Base-by-base conservation (phyloP, 1,140 invertebrate genomes). In the Laupala kohalensis region DNA sequence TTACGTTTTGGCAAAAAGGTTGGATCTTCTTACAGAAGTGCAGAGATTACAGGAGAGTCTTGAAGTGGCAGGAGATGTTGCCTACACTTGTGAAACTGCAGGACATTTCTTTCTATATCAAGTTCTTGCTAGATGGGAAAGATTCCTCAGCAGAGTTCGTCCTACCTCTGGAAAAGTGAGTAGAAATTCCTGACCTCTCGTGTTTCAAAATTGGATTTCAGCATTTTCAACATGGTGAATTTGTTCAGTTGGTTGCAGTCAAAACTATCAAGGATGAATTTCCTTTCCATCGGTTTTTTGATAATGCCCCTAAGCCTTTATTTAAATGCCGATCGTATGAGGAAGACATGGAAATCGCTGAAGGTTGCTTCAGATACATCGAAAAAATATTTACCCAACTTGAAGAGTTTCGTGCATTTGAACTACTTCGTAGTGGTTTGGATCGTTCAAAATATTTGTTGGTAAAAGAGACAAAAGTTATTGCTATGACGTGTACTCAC, bases 401-500 rank as follows among this genome's bases (percentile, higher is more conserved):
- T 5, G 97, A 99, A 81, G 97, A 99, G 79, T 99, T 99, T 77
- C 85, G 96, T 70, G 96, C 98, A 0, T 99, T 99, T 83, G 98
- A 99, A 80, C 81, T 99, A 4, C 80, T 99, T 2, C 85, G 98
- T 29, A 97, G 94, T 74, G 97, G 97, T 4, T 80, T 96, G 12
- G 98, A 99, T 81, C 84, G 97, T 67, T 95, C 96, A 0, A 94
- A 97, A 74, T 99, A 99, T 81, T 83, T 99, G 19, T 81, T 99
- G 1, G 96, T 99, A 0, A 98, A 98, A 80, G 98, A 99, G 82
- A 97, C 97, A 0, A 99, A 99, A 83, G 98, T 99, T 27, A 99
- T 99, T 76, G 98, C 98, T 3, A 99, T 99, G 98, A 99, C 98
- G 1, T 99, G 98, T 85, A 99, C 98, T 0, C 98, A 99, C 82